phyloP scores from a whole-genome alignment of 2,113 vertebrate species.

The Astur gentilis region DNA sequence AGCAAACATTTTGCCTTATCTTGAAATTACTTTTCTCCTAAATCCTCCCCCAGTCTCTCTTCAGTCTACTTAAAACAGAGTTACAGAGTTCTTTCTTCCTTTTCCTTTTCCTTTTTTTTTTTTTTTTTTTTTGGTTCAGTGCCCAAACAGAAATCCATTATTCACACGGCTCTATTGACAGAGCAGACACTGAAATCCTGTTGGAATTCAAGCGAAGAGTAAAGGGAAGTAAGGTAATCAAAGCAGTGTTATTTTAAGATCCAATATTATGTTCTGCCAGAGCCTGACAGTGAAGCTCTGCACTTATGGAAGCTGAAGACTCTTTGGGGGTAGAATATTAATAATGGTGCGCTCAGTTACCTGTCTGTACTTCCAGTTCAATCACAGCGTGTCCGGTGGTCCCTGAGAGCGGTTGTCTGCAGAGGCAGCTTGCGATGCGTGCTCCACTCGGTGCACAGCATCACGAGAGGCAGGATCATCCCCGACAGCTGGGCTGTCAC shows the following conservation, averaged over 20 bases:
- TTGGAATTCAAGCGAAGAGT: slow-evolving; percentile 43
- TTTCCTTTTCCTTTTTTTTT: neutral
- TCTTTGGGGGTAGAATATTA: neutral
- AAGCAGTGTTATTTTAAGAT: slow-evolving; percentile 52
- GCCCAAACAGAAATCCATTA: slow-evolving; percentile 47
- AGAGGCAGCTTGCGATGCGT: neutral
- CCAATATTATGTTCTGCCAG: slow-evolving; percentile 27
- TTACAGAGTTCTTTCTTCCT: neutral
- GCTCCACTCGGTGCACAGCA: neutral
- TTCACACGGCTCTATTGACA: slow-evolving; percentile 39
- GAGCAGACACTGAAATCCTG: slow-evolving; percentile 46
- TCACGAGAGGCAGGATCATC: neutral
- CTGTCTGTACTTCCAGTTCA: neutral
- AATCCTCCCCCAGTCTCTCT: neutral
- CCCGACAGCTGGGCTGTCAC: neutral
- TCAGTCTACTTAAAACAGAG: neutral
- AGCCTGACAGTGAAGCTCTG: slow-evolving; percentile 7
- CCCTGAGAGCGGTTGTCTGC: neutral
- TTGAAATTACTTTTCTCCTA: neutral
- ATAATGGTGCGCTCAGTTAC: neutral
- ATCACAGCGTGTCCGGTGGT: neutral
- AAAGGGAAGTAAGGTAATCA: slow-evolving; percentile 53
- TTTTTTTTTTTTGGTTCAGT: neutral
- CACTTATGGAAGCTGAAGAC: neutral
- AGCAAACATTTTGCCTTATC: neutral